Percentiles rank a stretch among this genome's conserved stretches.
phyloP scores from a whole-genome alignment of 2,888 invertebrate species.

The Chymomyza caudatula region DNA sequence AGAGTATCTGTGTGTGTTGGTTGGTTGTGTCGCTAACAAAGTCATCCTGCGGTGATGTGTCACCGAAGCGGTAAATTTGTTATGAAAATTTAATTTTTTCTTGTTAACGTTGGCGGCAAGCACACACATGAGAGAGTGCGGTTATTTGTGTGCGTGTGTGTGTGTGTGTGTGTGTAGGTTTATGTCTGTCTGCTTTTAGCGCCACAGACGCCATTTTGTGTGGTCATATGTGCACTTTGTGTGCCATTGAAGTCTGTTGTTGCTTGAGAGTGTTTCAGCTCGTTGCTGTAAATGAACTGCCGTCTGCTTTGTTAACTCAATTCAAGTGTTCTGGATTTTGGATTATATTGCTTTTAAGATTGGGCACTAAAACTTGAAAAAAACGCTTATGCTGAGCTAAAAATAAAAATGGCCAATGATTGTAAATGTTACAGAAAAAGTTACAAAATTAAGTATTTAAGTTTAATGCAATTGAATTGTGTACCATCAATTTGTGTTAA shows the following conservation, averaged over 20 bases:
- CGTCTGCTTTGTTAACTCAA: constrained; percentile 21
- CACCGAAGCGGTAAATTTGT: constrained; percentile 52
- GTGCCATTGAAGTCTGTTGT: neutral
- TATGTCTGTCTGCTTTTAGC: neutral
- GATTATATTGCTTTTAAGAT: neutral
- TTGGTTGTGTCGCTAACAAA: constrained; percentile 24
- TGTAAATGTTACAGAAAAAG: neutral
- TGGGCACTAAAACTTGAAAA: neutral
- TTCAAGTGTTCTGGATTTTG: constrained; percentile 4
- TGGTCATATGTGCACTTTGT: constrained; percentile 30
- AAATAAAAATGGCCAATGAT: neutral
- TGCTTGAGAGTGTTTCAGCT: neutral
- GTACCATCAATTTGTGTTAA: neutral
- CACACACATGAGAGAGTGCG: constrained; percentile 3
- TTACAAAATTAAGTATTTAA: neutral
- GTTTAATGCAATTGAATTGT: neutral
- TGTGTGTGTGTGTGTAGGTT: neutral
- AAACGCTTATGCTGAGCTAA: neutral
- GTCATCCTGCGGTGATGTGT: constrained; percentile 42
- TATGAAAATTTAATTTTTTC: constrained; percentile 54
- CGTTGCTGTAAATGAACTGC: constrained; percentile 12
- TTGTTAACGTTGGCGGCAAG: constrained; percentile 2
- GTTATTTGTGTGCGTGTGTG: constrained; percentile 2
- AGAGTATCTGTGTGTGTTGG: constrained; percentile 5
- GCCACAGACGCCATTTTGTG: constrained; percentile 2